Conservation (phyloP, 2,113 vertebrate genomes). For the Oxyruncus cristatus region DNA sequence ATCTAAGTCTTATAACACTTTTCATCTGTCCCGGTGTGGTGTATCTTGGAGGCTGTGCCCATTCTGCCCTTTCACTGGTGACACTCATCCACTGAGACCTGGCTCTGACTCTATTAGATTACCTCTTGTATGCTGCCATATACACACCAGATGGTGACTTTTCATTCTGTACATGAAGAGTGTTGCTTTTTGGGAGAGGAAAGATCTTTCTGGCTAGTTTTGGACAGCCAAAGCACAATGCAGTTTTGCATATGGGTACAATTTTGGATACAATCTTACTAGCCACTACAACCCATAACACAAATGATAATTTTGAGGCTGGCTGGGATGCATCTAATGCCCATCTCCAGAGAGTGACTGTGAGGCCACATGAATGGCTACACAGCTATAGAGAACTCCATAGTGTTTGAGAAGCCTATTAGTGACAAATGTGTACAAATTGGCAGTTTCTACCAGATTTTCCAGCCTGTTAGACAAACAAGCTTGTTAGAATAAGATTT, state of each 20-base stretch:
- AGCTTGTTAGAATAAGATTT: not conserved
- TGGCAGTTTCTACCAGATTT: slow-evolving; percentile 18
- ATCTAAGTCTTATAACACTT: not conserved
- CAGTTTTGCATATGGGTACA: not conserved
- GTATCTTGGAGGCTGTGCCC: not conserved
- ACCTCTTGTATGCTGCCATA: not conserved
- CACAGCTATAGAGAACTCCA: not conserved
- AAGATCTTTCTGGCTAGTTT: not conserved
- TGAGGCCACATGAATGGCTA: not conserved
- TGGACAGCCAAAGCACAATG: not conserved
- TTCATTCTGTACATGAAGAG: not conserved
- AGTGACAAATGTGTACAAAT: slow-evolving; percentile 13
- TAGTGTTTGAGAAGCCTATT: not conserved
- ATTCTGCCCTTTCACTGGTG: not conserved
- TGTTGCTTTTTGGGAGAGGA: not conserved
- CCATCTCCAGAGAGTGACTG: not conserved
- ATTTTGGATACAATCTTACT: not conserved
- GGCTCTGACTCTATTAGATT: not conserved
- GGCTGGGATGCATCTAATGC: not conserved
- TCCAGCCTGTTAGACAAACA: slow-evolving; percentile 3
- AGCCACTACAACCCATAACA: not conserved
- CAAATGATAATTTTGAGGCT: not conserved
- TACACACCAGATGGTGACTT: not conserved
- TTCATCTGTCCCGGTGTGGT: not conserved
- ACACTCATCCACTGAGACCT: not conserved